Evolutionary conservation across 2,797 vertebrate species (phyloP).

Genomic region (Neopelma chrysocephalum): DNA sequence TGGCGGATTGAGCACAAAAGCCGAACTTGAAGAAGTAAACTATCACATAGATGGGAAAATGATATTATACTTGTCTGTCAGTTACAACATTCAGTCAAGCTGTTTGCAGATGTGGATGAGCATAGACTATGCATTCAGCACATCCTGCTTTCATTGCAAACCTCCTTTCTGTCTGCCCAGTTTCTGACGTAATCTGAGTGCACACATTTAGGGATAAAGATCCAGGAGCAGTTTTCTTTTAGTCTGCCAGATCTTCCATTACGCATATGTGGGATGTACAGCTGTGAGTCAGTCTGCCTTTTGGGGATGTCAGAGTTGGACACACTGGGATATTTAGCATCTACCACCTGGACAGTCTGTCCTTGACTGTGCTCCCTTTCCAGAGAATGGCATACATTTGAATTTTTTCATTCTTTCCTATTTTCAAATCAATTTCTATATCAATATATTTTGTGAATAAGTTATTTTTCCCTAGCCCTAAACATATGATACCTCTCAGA

Average conservation of each 20-base stretch:
- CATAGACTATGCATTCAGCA: background rate
- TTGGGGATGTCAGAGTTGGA: rapidly evolving
- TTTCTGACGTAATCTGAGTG: background rate
- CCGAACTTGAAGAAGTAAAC: background rate
- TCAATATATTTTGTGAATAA: background rate
- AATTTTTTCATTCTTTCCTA: background rate
- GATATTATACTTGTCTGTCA: background rate
- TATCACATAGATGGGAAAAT: background rate
- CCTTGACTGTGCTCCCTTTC: background rate
- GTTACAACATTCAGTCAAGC: background rate
- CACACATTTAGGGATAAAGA: background rate
- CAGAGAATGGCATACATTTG: background rate
- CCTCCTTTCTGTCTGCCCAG: background rate
- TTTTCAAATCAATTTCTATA: background rate
- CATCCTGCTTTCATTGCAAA: background rate
- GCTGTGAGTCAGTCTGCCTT: background rate
- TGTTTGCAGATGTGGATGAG: background rate
- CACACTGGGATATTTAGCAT: background rate
- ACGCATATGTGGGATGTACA: rapidly evolving
- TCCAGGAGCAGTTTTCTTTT: background rate
- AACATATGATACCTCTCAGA: background rate
- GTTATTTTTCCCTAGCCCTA: background rate
- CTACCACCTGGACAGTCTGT: background rate
- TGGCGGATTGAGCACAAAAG: background rate
- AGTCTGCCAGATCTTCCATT: background rate